Percentiles rank a stretch among this genome's conserved stretches.
phyloP scores from a whole-genome alignment of 2,113 vertebrate species.

The Nicator chloris region DNA sequence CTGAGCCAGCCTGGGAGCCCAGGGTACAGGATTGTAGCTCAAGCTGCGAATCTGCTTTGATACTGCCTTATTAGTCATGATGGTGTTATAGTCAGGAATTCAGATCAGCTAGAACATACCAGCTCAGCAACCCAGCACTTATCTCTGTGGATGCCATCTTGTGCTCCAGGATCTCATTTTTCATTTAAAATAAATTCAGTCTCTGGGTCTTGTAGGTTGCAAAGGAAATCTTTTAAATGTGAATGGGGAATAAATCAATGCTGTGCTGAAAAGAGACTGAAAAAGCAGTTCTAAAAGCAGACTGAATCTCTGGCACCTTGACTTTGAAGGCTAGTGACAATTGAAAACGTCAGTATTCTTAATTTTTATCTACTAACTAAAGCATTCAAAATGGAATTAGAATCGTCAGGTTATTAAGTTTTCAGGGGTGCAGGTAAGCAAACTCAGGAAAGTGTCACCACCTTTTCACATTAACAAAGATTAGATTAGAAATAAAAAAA shows the following conservation, averaged over 20 bases:
- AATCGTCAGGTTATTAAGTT: not conserved
- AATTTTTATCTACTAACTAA: constrained; percentile 20
- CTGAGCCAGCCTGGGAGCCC: constrained; percentile 53
- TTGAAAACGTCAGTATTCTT: not conserved
- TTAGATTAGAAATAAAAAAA: not conserved
- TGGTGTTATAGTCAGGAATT: constrained; percentile 51
- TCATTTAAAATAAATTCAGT: constrained; percentile 62
- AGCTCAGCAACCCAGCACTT: constrained; percentile 53
- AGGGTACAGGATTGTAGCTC: constrained; percentile 53
- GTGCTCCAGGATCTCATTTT: constrained; percentile 54
- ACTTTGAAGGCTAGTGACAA: not conserved
- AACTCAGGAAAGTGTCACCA: not conserved
- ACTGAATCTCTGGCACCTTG: not conserved
- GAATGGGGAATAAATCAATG: constrained; percentile 47
- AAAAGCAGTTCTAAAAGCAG: constrained; percentile 30
- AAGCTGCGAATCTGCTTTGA: constrained; percentile 50
- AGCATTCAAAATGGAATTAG: not conserved
- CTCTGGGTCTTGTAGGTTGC: constrained; percentile 36
- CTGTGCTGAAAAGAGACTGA: constrained; percentile 14
- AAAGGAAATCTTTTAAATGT: constrained; percentile 44
- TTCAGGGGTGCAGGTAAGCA: not conserved
- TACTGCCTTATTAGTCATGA: constrained; percentile 52
- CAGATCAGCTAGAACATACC: constrained; percentile 39
- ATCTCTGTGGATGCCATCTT: constrained; percentile 53
- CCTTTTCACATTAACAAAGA: not conserved